phyloP scores from a whole-genome alignment of 2,797 vertebrate genomes.

The Synaphobranchus kaupii region DNA sequence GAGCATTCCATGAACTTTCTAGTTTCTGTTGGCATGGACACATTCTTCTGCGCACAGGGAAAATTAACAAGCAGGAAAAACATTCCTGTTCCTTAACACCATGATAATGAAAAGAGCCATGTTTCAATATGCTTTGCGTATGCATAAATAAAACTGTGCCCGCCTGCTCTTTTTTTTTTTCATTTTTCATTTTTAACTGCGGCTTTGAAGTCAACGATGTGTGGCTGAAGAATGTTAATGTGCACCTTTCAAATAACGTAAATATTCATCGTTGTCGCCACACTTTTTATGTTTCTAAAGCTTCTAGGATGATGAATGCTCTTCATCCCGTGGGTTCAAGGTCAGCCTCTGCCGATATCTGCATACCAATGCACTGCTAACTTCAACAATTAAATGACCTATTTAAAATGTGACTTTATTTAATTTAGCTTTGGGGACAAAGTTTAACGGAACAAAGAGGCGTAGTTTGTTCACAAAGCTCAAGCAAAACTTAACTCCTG shows the following conservation, averaged over 20 bases:
- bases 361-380: not conserved
- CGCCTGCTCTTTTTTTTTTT: not conserved
- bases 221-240: conserved; percentile 5
- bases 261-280: conserved; percentile 11
- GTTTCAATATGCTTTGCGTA: not conserved
- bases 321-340: conserved; percentile 27
- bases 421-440: not conserved
- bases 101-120: not conserved
- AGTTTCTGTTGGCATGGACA: not conserved
- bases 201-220: not conserved
- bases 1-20: not conserved
- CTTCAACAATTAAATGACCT: conserved; percentile 10
- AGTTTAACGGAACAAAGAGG: not conserved
- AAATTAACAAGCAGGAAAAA: not conserved
- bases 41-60: not conserved
- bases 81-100: not conserved
- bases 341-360: not conserved
- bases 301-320: conserved; percentile 16
- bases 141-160: not conserved
- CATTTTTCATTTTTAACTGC: not conserved
- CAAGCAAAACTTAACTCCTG: not conserved
- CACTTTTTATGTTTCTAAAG: conserved; percentile 27
- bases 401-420: not conserved
- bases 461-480: not conserved
- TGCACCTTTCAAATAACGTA: not conserved